phyloP scores from a whole-genome alignment of 2,888 invertebrate genomes.

The Orthosia gothica region DNA sequence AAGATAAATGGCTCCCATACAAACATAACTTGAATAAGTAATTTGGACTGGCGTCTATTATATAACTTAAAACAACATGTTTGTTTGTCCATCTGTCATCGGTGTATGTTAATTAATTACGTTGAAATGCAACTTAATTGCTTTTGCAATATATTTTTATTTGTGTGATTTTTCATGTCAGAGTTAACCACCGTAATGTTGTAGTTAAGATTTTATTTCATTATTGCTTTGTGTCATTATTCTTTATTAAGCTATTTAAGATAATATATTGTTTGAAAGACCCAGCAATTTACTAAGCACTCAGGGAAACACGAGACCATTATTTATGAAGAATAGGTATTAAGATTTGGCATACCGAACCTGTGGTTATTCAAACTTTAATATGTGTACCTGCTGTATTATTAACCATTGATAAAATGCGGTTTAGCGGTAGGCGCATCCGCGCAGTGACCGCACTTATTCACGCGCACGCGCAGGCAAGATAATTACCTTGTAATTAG shows the following conservation, averaged over 20 bases:
- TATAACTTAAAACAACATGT: constrained; percentile 68
- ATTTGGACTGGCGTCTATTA: constrained; percentile 68
- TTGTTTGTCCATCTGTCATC: constrained; percentile 67
- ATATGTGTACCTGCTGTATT: constrained; percentile 11
- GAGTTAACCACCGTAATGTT: constrained; percentile 10
- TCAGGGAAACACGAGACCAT: background rate
- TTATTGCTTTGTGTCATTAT: background rate
- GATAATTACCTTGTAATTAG: constrained; percentile 84
- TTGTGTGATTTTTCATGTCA: constrained; percentile 9
- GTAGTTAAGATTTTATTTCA: no score
- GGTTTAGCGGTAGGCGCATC: constrained; percentile 25
- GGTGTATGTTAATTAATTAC: constrained; percentile 66
- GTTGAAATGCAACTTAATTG: constrained; percentile 51
- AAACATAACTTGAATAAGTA: constrained; percentile 73
- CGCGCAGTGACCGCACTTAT: constrained; percentile 64
- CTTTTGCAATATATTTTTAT: constrained; percentile 28
- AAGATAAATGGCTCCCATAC: constrained; percentile 69
- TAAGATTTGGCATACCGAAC: background rate
- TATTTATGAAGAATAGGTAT: background rate
- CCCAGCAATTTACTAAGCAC: background rate
- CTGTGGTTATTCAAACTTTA: constrained; percentile 14
- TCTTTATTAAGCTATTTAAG: background rate
- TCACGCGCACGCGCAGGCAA: constrained; percentile 72
- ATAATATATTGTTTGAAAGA: background rate
- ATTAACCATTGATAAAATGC: constrained; percentile 21